Evolutionary conservation across 2,113 vertebrate genomes (phyloP).

Genomic region (Athene cunicularia): DNA sequence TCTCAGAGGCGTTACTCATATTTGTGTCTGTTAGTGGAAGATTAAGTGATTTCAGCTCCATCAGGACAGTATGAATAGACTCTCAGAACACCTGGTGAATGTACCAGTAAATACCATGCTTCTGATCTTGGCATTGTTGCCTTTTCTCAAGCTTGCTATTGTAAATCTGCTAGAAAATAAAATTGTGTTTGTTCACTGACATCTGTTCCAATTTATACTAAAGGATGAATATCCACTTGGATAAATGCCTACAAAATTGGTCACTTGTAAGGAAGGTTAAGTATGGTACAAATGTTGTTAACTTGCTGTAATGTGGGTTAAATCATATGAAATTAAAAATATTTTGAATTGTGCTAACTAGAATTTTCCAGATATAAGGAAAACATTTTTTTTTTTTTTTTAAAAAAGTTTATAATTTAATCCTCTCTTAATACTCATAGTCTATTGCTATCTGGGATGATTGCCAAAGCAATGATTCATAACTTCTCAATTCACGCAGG

Average conservation of each 20-base stretch:
- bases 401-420: neutral
- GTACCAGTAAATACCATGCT: neutral
- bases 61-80: constrained; percentile 21
- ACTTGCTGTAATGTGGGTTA: neutral
- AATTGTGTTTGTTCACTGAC: constrained; percentile 28
- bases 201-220: constrained; percentile 49
- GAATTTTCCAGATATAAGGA: constrained; percentile 9
- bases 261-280: neutral
- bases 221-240: neutral
- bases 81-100: constrained; percentile 17
- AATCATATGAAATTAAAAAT: neutral
- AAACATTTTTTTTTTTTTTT: constrained; percentile 28
- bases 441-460: constrained; percentile 13
- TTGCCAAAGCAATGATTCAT: constrained; percentile 30
- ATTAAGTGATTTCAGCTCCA: constrained; percentile 51
- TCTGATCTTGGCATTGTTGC: constrained; percentile 2
- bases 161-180: constrained; percentile 52
- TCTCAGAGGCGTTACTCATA: constrained; percentile 47
- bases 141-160: constrained; percentile 15
- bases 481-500: constrained; percentile 27
- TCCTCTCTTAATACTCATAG: constrained; percentile 38
- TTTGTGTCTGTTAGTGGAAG: constrained; percentile 41
- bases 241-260: neutral
- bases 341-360: constrained; percentile 1
- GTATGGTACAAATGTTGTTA: neutral